phyloP scores from a whole-genome alignment of 2,797 vertebrate genomes.

The Simalia tracyae region DNA sequence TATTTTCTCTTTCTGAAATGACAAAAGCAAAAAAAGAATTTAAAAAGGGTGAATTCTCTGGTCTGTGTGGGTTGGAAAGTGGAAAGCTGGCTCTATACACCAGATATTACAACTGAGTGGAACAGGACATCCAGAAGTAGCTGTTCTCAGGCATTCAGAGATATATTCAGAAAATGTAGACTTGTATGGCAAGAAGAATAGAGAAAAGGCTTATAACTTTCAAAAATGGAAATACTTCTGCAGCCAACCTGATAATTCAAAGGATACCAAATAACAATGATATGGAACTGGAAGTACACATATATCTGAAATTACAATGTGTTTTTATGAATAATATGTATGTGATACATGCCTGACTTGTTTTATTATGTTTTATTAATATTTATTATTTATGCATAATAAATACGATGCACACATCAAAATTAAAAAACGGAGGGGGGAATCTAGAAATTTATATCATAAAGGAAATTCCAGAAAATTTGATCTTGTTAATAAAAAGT shows the following conservation, averaged over 20 bases:
- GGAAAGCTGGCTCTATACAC: slow-evolving; percentile 19
- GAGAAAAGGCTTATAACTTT: background rate
- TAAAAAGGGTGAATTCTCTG: background rate
- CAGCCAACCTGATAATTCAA: background rate
- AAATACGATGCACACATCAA: background rate
- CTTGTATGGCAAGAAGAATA: background rate
- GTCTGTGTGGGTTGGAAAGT: slow-evolving; percentile 12
- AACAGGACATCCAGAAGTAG: slow-evolving; percentile 31
- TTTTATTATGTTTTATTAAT: background rate
- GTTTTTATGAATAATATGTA: background rate
- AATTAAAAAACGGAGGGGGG: background rate
- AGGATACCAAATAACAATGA: background rate
- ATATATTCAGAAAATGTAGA: background rate
- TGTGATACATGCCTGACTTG: background rate
- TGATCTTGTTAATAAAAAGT: background rate
- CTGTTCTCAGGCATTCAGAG: slow-evolving; percentile 3
- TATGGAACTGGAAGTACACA: background rate
- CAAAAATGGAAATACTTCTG: background rate
- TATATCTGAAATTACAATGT: background rate
- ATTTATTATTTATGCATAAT: background rate
- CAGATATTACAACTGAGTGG: slow-evolving; percentile 29
- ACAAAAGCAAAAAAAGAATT: slow-evolving; percentile 13
- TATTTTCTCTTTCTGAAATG: slow-evolving; percentile 32
- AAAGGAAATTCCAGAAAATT: background rate
- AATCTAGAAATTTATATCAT: background rate